Evolutionary conservation across 2,888 invertebrate genomes (phyloP).

Genomic region (Perdita meconis): DNA sequence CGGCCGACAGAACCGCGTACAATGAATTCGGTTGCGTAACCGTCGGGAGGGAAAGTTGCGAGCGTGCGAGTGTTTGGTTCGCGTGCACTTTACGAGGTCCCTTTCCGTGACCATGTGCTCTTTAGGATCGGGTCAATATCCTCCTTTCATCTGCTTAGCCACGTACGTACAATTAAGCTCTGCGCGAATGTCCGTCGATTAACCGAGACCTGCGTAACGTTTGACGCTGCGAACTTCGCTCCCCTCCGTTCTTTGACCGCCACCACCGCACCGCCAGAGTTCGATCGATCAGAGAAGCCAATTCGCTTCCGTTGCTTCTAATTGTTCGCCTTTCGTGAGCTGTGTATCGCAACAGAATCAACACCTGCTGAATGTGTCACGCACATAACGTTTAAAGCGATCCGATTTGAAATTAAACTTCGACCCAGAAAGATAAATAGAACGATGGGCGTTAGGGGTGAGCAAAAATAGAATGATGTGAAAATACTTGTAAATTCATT

Average conservation of each 20-base stretch:
- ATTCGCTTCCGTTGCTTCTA: conserved; percentile 46
- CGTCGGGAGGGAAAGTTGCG: conserved; percentile 66
- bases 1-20: conserved; percentile 51
- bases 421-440: not conserved
- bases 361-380: conserved; percentile 15
- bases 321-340: conserved; percentile 25
- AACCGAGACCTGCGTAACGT: conserved; percentile 47
- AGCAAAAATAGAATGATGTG: no score
- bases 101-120: conserved; percentile 74
- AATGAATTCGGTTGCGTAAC: conserved; percentile 70
- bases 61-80: conserved; percentile 60
- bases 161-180: conserved; percentile 64
- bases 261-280: not conserved
- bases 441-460: no score
- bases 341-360: conserved; percentile 24
- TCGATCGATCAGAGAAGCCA: conserved; percentile 53
- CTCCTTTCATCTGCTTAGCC: conserved; percentile 68
- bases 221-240: conserved; percentile 33
- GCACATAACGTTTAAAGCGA: conserved; percentile 23
- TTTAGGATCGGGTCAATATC: conserved; percentile 73
- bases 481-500: no score
- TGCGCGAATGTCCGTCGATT: conserved; percentile 68
- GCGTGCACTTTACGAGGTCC: conserved; percentile 68
- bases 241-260: conserved; percentile 42
- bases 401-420: conserved; percentile 16